Percentiles rank a stretch among this genome's conserved stretches.
Evolutionary conservation across 2,888 invertebrate species (phyloP).

Genomic region (Cephus pulcher): DNA sequence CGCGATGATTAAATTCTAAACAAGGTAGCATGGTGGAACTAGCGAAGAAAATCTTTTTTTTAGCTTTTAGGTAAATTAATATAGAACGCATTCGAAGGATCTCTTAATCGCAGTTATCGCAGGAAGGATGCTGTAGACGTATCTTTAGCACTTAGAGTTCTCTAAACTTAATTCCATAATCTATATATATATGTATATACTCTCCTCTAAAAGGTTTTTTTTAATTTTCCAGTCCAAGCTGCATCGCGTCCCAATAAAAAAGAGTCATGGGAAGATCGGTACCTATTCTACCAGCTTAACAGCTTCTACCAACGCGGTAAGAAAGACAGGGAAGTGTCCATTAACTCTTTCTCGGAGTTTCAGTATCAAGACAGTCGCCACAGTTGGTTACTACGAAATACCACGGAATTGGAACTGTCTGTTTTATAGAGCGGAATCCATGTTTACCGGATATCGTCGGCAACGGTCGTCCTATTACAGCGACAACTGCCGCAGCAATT

Average conservation of each 20-base stretch:
- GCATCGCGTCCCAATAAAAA: not conserved
- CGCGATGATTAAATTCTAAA: not conserved
- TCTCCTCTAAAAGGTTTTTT: not conserved
- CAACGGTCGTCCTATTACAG: constrained; percentile 76
- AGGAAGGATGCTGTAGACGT: not conserved
- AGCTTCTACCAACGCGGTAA: not conserved
- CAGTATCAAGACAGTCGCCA: not conserved
- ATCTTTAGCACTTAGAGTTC: not conserved
- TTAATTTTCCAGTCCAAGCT: not conserved
- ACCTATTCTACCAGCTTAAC: not conserved
- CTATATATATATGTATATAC: too few species aligned
- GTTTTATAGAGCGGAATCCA: not conserved
- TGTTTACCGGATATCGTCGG: constrained; percentile 72
- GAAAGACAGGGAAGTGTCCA: not conserved
- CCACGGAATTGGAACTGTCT: not conserved
- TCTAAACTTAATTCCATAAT: not conserved
- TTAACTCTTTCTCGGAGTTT: constrained; percentile 9
- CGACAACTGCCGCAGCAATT: constrained; percentile 78
- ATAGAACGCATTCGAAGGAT: not conserved
- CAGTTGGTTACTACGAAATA: not conserved
- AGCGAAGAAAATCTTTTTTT: not conserved
- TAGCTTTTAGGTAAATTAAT: not conserved
- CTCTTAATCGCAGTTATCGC: not conserved
- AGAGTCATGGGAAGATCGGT: not conserved
- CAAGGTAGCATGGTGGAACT: not conserved